Evolutionary conservation across 2,888 invertebrate species (phyloP).

Genomic region (Phrixothrix hirtus): DNA sequence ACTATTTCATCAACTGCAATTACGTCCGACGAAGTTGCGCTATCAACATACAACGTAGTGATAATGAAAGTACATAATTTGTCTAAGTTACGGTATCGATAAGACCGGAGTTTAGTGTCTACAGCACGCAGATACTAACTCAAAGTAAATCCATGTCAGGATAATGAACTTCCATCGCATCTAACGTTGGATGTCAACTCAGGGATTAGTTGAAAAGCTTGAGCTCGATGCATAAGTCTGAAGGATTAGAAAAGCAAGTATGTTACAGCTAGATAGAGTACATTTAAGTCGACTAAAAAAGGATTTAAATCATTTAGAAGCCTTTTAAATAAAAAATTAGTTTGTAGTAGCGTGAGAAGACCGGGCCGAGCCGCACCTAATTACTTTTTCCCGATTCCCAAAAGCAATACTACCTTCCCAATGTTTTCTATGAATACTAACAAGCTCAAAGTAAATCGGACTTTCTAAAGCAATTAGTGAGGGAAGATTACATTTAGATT

Average conservation of each 20-base stretch:
- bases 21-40: slow-evolving; percentile 8
- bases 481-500: slow-evolving; percentile 39
- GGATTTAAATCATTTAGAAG: slow-evolving; percentile 4
- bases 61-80: slow-evolving; percentile 28
- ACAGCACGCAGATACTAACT: slow-evolving; percentile 23
- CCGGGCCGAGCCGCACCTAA: slow-evolving; percentile 11
- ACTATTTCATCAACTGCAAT: slow-evolving; percentile 20
- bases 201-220: slow-evolving; percentile 6
- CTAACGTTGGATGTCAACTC: slow-evolving; percentile 23
- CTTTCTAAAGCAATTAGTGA: slow-evolving; percentile 35
- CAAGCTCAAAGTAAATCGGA: slow-evolving; percentile 27
- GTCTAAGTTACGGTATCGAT: slow-evolving; percentile 24
- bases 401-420: slow-evolving; percentile 14
- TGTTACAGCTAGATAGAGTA: not conserved
- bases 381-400: slow-evolving; percentile 17
- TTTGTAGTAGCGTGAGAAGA: not conserved
- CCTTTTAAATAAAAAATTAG: not conserved
- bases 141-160: slow-evolving; percentile 28
- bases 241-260: slow-evolving; percentile 14
- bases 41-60: slow-evolving; percentile 13
- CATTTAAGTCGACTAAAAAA: not conserved
- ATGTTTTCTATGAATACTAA: slow-evolving; percentile 32
- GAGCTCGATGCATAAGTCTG: slow-evolving; percentile 15
- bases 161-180: slow-evolving; percentile 28
- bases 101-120: slow-evolving; percentile 22